A percentile compares a stretch with the other conserved stretches of the same genome.
These are phyloP conservation scores for Dysmachus trigonus DNA, from an alignment of 2,888 invertebrate species.

Conservation along the genomic window DNA sequence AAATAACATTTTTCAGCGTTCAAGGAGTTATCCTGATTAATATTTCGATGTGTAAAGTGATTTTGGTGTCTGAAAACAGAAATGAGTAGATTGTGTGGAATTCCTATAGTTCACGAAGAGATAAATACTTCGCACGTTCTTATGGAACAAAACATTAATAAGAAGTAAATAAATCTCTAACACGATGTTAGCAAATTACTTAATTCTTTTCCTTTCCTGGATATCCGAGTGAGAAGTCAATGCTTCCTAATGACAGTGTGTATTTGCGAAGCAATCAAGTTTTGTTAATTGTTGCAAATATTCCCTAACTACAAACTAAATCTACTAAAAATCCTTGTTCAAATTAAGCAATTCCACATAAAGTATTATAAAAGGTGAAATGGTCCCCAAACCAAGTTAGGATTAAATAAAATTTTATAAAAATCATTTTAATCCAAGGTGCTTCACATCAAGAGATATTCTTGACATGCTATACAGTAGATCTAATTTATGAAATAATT, in stretches of 20 bases:
- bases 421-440: not conserved
- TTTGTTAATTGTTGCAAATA: not conserved
- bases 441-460: not conserved
- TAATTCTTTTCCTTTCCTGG: too few species aligned
- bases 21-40: too few species aligned
- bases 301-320: not conserved
- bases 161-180: too few species aligned
- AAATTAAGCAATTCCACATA: not conserved
- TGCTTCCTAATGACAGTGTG: not conserved
- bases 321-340: not conserved
- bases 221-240: not conserved
- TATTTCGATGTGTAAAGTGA: too few species aligned
- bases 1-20: too few species aligned
- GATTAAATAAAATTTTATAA: not conserved
- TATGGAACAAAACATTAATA: too few species aligned
- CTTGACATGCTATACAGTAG: not conserved
- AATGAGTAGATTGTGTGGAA: too few species aligned
- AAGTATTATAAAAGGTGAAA: not conserved
- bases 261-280: not conserved
- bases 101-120: too few species aligned
- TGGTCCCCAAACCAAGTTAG: not conserved
- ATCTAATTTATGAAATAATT: not conserved
- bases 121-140: too few species aligned
- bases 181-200: too few species aligned
- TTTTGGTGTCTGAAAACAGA: too few species aligned